Conservation (phyloP, 2,113 vertebrate genomes). For the Solea senegalensis region DNA sequence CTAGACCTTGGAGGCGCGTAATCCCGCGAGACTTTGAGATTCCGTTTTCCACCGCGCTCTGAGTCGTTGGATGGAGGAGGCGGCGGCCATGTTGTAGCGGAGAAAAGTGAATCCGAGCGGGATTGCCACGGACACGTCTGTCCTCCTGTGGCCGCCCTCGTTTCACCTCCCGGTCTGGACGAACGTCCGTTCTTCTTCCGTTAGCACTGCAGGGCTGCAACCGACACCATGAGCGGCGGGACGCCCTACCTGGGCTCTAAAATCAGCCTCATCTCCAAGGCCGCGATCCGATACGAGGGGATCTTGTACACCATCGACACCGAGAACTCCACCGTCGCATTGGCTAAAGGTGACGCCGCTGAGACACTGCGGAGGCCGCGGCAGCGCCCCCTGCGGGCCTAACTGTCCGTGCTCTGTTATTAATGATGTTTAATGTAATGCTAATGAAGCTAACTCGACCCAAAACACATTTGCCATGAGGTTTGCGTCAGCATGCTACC, state of each 20-base stretch:
- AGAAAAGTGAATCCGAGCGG: slow-evolving; percentile 38
- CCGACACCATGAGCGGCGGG: slow-evolving; percentile 83
- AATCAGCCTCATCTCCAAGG: slow-evolving; percentile 92
- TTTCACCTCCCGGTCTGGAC: background rate
- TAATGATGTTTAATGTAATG: no score
- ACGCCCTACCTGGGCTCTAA: slow-evolving; percentile 92
- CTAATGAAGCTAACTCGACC: no score
- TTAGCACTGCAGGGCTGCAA: background rate
- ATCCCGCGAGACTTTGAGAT: slow-evolving; percentile 76
- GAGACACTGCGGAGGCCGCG: background rate
- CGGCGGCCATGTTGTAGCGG: slow-evolving; percentile 88
- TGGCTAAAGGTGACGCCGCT: slow-evolving; percentile 86
- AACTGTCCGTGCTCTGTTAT: no score
- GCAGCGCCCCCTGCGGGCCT: no score
- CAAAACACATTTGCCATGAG: no score
- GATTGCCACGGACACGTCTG: slow-evolving; percentile 5
- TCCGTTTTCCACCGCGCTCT: slow-evolving; percentile 79
- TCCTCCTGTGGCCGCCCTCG: background rate
- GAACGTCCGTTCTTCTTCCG: background rate
- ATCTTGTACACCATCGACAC: slow-evolving; percentile 87
- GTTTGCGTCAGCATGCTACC: no score
- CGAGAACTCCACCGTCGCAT: slow-evolving; percentile 86
- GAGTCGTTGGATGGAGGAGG: slow-evolving; percentile 71
- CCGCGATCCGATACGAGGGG: slow-evolving; percentile 82
- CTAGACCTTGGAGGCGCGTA: slow-evolving; percentile 7